These are phyloP conservation scores for Eurytoma adleriae DNA, from an alignment of 2,888 invertebrate genomes.

Conservation along the genomic window DNA sequence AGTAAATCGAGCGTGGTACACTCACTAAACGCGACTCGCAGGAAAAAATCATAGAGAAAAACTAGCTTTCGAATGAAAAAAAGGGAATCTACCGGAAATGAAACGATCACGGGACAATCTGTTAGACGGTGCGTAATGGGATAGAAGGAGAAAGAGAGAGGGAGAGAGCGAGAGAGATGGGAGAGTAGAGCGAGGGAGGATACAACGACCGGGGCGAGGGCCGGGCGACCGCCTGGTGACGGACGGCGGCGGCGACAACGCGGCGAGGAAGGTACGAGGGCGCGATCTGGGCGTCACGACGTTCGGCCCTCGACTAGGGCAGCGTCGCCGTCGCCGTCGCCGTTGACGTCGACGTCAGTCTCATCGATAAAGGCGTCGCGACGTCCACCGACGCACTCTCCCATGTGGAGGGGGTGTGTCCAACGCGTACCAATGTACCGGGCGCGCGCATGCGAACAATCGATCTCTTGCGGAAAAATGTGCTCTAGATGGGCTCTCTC, in stretches of 20 bases:
- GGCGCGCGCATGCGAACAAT: too few species aligned
- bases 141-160: background rate
- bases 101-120: too few species aligned
- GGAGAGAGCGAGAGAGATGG: background rate
- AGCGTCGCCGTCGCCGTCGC: background rate
- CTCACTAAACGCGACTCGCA: background rate
- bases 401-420: too few species aligned
- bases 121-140: background rate
- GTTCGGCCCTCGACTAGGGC: conserved; percentile 53
- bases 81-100: too few species aligned
- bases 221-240: conserved; percentile 1
- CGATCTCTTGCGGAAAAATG: too few species aligned
- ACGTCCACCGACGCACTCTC: conserved; percentile 21
- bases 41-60: background rate
- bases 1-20: background rate
- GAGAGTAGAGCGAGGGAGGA: background rate
- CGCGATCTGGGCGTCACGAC: conserved; percentile 53
- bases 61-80: background rate
- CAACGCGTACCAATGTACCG: too few species aligned
- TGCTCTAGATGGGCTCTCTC: too few species aligned
- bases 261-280: conserved; percentile 26
- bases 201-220: background rate
- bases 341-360: background rate
- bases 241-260: conserved; percentile 11
- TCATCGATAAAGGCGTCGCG: conserved; percentile 24